These are phyloP conservation scores for Illadopsis cleaveri DNA, from an alignment of 2,113 vertebrate species.

Conservation along the genomic window DNA sequence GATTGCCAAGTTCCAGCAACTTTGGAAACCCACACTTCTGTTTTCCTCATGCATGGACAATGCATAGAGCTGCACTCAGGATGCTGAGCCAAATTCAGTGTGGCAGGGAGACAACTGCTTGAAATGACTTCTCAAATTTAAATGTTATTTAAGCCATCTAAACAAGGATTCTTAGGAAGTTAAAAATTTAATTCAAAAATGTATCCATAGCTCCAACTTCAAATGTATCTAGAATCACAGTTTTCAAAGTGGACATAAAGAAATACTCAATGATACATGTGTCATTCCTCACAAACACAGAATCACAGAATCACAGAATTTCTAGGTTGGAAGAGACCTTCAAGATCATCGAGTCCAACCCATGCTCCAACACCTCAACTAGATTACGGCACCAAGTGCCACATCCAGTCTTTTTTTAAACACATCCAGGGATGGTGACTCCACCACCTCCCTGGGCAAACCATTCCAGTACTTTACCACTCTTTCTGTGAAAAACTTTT, in stretches of 20 bases:
- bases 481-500: too few species aligned
- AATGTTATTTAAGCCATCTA: not conserved
- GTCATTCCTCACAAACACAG: not conserved
- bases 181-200: not conserved
- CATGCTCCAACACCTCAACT: too few species aligned
- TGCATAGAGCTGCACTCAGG: not conserved
- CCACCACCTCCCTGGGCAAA: too few species aligned
- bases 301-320: too few species aligned
- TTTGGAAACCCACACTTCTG: not conserved
- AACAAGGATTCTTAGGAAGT: not conserved
- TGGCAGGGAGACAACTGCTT: not conserved
- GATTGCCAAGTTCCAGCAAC: not conserved
- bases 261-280: not conserved
- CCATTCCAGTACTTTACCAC: too few species aligned
- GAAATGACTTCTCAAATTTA: not conserved
- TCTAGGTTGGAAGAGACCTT: too few species aligned
- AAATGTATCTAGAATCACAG: not conserved
- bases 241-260: not conserved
- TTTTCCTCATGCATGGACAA: not conserved
- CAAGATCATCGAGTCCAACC: too few species aligned
- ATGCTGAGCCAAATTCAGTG: not conserved
- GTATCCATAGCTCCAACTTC: not conserved
- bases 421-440: too few species aligned
- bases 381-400: too few species aligned
- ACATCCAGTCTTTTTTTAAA: too few species aligned